phyloP scores from a whole-genome alignment of 2,888 invertebrate species.

The Macrophya annulata region DNA sequence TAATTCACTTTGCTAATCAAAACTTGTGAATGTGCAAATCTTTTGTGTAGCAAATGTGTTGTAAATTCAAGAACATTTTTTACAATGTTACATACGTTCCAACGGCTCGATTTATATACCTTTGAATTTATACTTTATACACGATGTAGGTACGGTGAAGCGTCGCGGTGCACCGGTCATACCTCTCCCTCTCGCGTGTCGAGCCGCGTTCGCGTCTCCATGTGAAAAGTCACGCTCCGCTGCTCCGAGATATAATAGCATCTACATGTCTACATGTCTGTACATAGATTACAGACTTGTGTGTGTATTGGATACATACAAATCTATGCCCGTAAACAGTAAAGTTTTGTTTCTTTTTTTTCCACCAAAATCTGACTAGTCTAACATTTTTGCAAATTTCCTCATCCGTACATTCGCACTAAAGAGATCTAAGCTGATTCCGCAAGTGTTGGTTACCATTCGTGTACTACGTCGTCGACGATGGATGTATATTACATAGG shows the following conservation, averaged over 20 bases:
- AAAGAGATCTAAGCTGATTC: not conserved
- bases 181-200: constrained; percentile 30
- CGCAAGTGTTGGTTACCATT: not conserved
- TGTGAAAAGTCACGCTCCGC: constrained; percentile 76
- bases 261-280: constrained; percentile 3
- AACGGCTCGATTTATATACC: constrained; percentile 22
- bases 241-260: constrained; percentile 63
- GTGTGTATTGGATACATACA: not conserved
- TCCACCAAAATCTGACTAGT: constrained; percentile 5
- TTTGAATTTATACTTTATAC: constrained; percentile 6
- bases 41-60: no score
- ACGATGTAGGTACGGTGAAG: constrained; percentile 22
- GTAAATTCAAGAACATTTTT: no score
- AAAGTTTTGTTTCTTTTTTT: not conserved
- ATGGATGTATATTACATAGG: constrained; percentile 1
- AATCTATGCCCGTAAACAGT: not conserved
- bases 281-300: constrained; percentile 16
- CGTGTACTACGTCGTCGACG: not conserved
- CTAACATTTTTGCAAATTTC: not conserved
- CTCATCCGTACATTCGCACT: not conserved
- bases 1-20: no score
- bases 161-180: constrained; percentile 33
- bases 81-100: constrained; percentile 13
- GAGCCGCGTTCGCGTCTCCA: constrained; percentile 64
- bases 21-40: no score